Evolutionary conservation across 2,797 vertebrate genomes (phyloP), one percentile per base, ranked within the genome.

Genomic region (Neomorphus geoffroyi): DNA sequence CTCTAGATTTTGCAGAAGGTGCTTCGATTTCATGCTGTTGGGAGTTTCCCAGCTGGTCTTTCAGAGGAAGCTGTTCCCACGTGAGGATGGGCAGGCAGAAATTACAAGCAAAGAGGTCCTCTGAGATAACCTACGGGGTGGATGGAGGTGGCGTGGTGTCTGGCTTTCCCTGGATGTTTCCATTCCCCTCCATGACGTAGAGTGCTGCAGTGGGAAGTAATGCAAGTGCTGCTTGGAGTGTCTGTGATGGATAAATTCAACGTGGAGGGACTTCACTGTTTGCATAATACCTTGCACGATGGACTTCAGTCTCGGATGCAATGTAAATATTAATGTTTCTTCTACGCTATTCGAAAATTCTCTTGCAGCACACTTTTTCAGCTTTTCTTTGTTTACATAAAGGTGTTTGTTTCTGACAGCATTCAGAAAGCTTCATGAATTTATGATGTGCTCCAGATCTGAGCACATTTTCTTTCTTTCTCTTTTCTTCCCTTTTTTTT

Each of bases 341-440:
- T 77, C 43, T n/a, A 7, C 0, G 0, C 35, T 53, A 14, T 43
- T 56, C 41, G 67, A n/a, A 96, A 86, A 33, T 61, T 79, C 66
- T 94, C 43, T 77, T 19, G 56, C 73, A 70, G 46, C 18, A 7
- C 14, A 4, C 32, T 93, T 92, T 7, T 92, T 7, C 62, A 86
- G 73, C 88, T 92, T 45, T 70, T 50, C 75, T 87, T 88, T 54
- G 83, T 95, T 82, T 75, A 60, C 28, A 71, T 70, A 73, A 60
- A 80, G 4, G 18, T 87, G 50, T 88, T 95, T 90, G 80, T 94
- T 92, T 72, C 90, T 96, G 89, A 88, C 89, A 89, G 93, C 74
- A 19, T 83, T 94, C 65, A 64, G 82, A 84, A 89, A 48, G 80
- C 86, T 96, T 96, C 54, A 80, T 95, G 94, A 93, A 95, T 95